A percentile compares a stretch with the other conserved stretches of the same genome.
phyloP scores from a whole-genome alignment of 1,140 invertebrate species.

The Octopus sinensis region DNA sequence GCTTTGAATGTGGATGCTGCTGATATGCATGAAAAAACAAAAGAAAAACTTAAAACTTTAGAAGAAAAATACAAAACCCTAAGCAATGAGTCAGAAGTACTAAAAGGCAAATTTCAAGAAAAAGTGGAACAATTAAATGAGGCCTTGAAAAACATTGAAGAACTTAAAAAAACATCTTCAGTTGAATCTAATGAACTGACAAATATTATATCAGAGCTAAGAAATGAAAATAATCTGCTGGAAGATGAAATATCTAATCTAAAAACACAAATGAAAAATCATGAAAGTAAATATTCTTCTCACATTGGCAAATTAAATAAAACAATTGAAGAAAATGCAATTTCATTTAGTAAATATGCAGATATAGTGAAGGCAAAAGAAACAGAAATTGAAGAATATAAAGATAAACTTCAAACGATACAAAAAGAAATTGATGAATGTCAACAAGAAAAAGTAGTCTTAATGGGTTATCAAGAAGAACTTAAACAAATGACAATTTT shows the following conservation, averaged over 20 bases:
- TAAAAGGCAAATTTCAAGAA: neutral
- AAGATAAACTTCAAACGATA: neutral
- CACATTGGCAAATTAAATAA: neutral
- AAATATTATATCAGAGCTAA: neutral
- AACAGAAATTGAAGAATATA: neutral
- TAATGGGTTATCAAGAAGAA: neutral
- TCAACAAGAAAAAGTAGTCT: neutral
- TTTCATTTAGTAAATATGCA: neutral
- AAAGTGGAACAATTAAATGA: too few relatives aligned
- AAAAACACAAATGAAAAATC: neutral
- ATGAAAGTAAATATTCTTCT: neutral
- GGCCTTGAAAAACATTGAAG: neutral
- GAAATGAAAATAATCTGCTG: neutral
- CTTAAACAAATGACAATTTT: constrained; percentile 21
- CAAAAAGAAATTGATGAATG: neutral
- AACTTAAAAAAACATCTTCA: neutral
- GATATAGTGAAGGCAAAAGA: neutral
- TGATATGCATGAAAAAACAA: neutral
- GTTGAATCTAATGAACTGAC: neutral
- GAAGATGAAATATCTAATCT: neutral
- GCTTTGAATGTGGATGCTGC: neutral
- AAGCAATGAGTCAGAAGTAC: neutral
- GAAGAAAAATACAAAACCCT: neutral
- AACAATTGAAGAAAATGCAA: neutral
- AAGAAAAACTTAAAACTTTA: neutral